A percentile compares a stretch with the other conserved stretches of the same genome.
These are phyloP conservation scores for Mus caroli DNA, from an alignment of 2,797 vertebrate species.

Conservation along the genomic window DNA sequence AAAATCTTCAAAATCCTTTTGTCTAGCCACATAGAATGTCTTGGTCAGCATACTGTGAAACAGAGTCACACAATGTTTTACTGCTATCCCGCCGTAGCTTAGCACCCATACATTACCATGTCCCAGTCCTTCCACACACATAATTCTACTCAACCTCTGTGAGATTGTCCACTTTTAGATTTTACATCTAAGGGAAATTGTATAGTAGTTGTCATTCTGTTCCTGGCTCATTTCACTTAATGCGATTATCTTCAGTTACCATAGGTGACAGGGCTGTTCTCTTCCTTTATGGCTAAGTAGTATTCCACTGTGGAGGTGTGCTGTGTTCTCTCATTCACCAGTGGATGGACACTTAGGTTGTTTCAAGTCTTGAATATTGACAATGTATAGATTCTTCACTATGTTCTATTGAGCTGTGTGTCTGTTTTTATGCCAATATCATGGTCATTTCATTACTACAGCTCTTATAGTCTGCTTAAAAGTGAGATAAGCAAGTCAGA, in stretches of 20 bases:
- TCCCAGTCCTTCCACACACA: background rate
- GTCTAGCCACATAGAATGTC: background rate
- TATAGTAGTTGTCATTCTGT: background rate
- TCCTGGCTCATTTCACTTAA: background rate
- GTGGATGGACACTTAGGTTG: too few relatives aligned
- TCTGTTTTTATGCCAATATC: background rate
- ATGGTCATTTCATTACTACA: background rate
- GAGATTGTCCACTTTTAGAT: background rate
- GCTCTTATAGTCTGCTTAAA: background rate
- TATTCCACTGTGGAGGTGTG: background rate
- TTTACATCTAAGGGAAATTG: background rate
- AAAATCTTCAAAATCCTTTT: background rate
- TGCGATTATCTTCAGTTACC: background rate
- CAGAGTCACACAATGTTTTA: background rate
- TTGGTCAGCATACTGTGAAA: background rate
- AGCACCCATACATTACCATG: background rate
- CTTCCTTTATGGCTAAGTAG: background rate
- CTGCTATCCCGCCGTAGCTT: background rate
- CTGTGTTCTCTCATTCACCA: background rate
- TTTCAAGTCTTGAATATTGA: background rate
- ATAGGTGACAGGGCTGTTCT: background rate
- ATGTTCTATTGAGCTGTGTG: background rate
- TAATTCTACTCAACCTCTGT: background rate
- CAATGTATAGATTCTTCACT: background rate
- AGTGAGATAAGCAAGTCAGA: slow-evolving; percentile 29